Evolutionary conservation across 2,797 vertebrate species (phyloP), one percentile per base, ranked within the genome.

Genomic region (Staurois parvus): DNA sequence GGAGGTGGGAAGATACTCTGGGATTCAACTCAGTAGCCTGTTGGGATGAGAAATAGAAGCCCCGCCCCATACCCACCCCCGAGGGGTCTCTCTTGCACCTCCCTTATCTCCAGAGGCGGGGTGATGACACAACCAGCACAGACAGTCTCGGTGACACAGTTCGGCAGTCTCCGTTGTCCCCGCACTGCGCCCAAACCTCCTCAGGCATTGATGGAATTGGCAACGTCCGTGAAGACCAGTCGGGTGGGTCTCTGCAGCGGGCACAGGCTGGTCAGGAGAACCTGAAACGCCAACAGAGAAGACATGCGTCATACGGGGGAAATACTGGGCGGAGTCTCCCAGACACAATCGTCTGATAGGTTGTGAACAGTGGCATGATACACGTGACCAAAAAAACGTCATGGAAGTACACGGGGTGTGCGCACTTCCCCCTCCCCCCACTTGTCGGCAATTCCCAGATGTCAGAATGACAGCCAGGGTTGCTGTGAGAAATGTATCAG

Each of bases 181-280:
- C n/a, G 4, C 64, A 29, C 42, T 2, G 79, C 37, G 30, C 34
- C 4, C 0, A 79, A 11, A n/a, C 45, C 28, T 52, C 26, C 74
- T 96, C 95, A 99, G 13, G 97, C 96, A 0, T 96, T 96, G 92
- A 99, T 97, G 88, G 97, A 97, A 74, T 96, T 98, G 90, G 97
- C 96, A 90, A 99, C 95, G 2, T 99, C 98, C 0, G 96, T 97
- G 92, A 99, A 99, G 89, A 98, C 98, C 88, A 99, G 96, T 62
- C 97, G 96, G 92, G 97, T 99, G 89, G 98, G 97, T 91, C 96
- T 96, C 94, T 99, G 97, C 24, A 95, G 92, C 2, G 95, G 94
- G 85, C 96, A 97, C 89, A 97, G 97, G 88, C 95, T 96, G 19
- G 95, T 91, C 69, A 95, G 95, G 75, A 96, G 93, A 76, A 96